These are phyloP conservation scores for Dermochelys coriacea DNA, from an alignment of 2,797 vertebrate species.

Conservation along the genomic window DNA sequence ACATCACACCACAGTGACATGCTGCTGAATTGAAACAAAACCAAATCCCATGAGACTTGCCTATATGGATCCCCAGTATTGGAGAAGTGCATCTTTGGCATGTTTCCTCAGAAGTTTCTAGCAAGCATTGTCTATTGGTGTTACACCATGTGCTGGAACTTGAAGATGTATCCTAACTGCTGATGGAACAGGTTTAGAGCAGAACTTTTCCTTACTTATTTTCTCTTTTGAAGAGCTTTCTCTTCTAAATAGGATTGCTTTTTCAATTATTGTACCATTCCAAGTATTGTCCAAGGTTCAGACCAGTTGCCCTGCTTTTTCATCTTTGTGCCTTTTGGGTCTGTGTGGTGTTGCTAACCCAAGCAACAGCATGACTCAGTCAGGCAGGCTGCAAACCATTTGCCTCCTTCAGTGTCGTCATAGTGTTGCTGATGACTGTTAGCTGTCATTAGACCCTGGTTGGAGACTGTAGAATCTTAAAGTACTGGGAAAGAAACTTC, in stretches of 20 bases:
- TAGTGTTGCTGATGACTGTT: neutral
- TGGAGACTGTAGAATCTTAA: neutral
- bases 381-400: neutral
- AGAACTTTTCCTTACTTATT: neutral
- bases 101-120: neutral
- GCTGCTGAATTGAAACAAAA: neutral
- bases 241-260: neutral
- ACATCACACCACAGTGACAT: neutral
- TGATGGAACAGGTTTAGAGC: neutral
- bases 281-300: neutral
- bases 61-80: neutral
- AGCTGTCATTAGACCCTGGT: neutral
- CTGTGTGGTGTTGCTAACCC: neutral
- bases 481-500: neutral
- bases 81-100: neutral
- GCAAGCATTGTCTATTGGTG: neutral
- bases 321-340: neutral
- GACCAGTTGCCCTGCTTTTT: neutral
- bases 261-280: neutral
- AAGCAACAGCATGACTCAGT: neutral
- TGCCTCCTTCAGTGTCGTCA: neutral
- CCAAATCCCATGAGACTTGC: neutral
- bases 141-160: neutral
- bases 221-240: neutral
- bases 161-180: accelerated